Conservation (phyloP, 2,113 vertebrate genomes). For the Proterorhinus semilunaris region DNA sequence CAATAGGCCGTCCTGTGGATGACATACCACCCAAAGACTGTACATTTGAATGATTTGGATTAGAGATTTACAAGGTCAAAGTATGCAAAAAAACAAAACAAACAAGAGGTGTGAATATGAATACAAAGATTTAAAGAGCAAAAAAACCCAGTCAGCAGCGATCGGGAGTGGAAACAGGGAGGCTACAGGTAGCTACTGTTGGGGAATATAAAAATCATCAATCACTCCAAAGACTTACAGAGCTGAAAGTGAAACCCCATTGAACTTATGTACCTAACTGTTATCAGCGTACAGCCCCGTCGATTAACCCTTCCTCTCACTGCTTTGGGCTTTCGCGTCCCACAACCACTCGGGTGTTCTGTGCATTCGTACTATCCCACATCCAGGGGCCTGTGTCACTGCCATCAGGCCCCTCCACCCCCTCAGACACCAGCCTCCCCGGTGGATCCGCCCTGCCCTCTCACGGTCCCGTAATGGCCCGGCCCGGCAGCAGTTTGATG, state of each 20-base stretch:
- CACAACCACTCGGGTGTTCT: slow-evolving; percentile 61
- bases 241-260: not conserved
- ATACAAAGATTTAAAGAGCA: no score
- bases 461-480: slow-evolving; percentile 59
- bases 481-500: slow-evolving; percentile 58
- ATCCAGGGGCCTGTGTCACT: slow-evolving; percentile 48
- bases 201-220: no score
- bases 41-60: not conserved
- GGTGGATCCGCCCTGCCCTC: slow-evolving; percentile 76
- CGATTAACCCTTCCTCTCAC: slow-evolving; percentile 37
- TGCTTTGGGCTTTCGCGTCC: slow-evolving; percentile 12
- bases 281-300: slow-evolving; percentile 32
- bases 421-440: slow-evolving; percentile 46
- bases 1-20: not conserved
- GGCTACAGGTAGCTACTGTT: no score
- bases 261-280: not conserved
- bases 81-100: not conserved
- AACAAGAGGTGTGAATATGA: not conserved
- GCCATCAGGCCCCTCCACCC: slow-evolving; percentile 52
- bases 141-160: no score
- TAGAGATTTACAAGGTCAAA: not conserved
- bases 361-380: slow-evolving; percentile 38
- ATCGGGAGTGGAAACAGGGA: no score
- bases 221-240: no score
- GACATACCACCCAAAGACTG: not conserved